Base-by-base conservation (phyloP, 2,888 invertebrate species). In the Theretra japonica region DNA sequence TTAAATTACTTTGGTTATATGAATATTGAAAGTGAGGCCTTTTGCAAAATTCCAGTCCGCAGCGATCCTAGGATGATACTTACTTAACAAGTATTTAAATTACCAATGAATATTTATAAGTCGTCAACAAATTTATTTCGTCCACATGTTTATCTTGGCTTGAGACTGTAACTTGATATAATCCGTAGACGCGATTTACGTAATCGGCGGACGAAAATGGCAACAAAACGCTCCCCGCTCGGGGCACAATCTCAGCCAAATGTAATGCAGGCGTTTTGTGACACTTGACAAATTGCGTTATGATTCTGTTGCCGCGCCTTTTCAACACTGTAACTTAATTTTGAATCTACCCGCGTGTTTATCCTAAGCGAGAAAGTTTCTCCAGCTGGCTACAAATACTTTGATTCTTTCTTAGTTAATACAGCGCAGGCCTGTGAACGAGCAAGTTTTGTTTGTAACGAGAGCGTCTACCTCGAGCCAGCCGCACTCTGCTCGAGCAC, bases 231-330 rank as follows among this genome's bases (percentile, higher is more conserved):
- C 73, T 80, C 77, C 71, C 76, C 77, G 48, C 48, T 65, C 17
- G 65, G 65, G 48, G 25, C 48, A 23, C 41, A 65, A 62, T 62
- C 21, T 41, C 65, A 17, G 17, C 7, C 41, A 48, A 23, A 23
- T 23, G 48, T 41, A 65, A 41, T 65, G 41, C 48, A 48, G 48
- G 65, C 65, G 41, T 65, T 23, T 48, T 41, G 75, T 83, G 86
- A 86, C 86, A 84, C 80, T 84, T 90, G 90, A 90, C 86, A 90
- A 90, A 91, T 92, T 87, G 86, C 86, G 82, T 89, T 89, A 88
- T 89, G 85, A 90, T 90, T 88, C 88, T 87, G 87, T 88, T 89
- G 81, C 82, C 78, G 77, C 79, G 80, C 81, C 81, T 79, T 80
- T 78, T 80, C 79, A 86, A 86, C 82, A 81, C 78, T 81, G 77